Evolutionary conservation across 1,140 invertebrate genomes (phyloP).

Genomic region (Macrocentrus cingulum): DNA sequence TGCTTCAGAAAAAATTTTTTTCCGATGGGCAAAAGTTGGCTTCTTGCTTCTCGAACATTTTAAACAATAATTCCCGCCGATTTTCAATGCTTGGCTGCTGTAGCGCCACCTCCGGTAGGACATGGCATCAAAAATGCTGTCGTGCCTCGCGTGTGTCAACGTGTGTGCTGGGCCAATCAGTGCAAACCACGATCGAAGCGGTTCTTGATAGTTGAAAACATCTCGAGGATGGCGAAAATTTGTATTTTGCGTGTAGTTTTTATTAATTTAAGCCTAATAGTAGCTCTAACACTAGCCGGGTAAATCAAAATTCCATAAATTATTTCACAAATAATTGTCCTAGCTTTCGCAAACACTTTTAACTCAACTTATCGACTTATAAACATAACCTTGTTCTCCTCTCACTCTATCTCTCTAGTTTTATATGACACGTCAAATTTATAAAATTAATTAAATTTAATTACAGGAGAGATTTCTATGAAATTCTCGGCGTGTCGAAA

Average conservation of each 20-base stretch:
- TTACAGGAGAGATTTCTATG: constrained; percentile 88
- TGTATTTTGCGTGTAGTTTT: constrained; percentile 46
- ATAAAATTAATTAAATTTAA: background rate
- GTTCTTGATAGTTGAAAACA: constrained; percentile 39
- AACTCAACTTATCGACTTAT: background rate
- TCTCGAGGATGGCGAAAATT: constrained; percentile 53
- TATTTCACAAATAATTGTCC: constrained; percentile 6
- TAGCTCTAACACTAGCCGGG: constrained; percentile 43
- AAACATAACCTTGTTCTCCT: constrained; percentile 1
- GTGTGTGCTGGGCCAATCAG: constrained; percentile 43
- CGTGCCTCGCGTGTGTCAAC: background rate
- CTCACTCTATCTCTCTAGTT: background rate
- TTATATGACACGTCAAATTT: background rate
- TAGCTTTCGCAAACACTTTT: background rate
- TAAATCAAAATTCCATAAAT: constrained; percentile 36
- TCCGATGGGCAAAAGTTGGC: no score
- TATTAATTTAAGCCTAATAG: constrained; percentile 46
- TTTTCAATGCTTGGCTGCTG: no score
- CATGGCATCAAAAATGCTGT: background rate
- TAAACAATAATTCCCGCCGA: no score
- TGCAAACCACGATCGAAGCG: constrained; percentile 46
- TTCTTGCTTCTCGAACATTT: no score
- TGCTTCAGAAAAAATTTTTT: no score
- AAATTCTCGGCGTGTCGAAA: constrained; percentile 83
- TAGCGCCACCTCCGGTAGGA: no score